Base-by-base conservation (phyloP, 2,113 vertebrate genomes). In the Antechinus stuartii region DNA sequence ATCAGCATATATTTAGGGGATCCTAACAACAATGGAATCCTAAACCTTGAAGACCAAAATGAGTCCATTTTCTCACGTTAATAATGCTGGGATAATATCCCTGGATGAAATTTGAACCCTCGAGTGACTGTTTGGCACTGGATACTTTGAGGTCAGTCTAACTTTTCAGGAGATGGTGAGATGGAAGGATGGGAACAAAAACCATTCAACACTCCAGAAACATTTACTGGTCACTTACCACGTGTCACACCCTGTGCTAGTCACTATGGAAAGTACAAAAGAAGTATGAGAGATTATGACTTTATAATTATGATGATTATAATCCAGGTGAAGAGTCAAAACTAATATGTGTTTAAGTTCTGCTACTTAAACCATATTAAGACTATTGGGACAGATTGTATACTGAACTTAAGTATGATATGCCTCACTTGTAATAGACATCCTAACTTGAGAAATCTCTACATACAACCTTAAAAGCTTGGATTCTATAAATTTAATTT, bases 31-130 rank as follows among this genome's bases (percentile, higher is more conserved):
- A 76, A n/a, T 76, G 14, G 68, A 76, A 76, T 12, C 61, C 35
- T 42, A 27, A 12, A 19, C 30, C 25, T 91, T 53, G 25, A 91
- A 54, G 25, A 54, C 50, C 19, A 52, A 50, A 61, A 6, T 90
- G 19, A 42, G 68, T 52, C 42, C 42, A 90, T 50, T 68, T 91
- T 90, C 30, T 50, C 42, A 12, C 35, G 46, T 94, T 93, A 84
- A 76, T 76, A 76, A 84, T n/a, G 68, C 68, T 42, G 19, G 19
- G 19, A 84, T 76, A n/a, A 76, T 3, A 54, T 54, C 4, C 54
- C 49, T 76, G n/a, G 90, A 91, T 93, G 89, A 95, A 91, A 84
- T n/a, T n/a, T 16, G 95, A 90, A 55, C 46, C 35, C 54, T 54
- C 16, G 42, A 7, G n/a, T 14, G n/a, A 35, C 26, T n/a, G 16